These are phyloP conservation scores for Synanceia verrucosa DNA, from an alignment of 2,797 vertebrate species.

Conservation along the genomic window DNA sequence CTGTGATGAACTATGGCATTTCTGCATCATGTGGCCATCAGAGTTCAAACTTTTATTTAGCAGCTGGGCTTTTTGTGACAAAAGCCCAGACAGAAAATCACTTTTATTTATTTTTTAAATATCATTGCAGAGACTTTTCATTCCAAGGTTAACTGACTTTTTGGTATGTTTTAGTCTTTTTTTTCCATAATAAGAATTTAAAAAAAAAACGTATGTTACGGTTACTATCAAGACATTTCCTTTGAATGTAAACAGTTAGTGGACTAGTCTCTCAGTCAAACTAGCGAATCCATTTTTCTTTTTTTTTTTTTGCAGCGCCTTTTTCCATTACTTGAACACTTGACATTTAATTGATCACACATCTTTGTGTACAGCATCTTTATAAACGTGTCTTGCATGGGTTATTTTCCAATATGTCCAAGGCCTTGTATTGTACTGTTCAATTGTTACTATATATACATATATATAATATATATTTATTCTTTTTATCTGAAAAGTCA, in stretches of 20 bases:
- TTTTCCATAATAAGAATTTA: slow-evolving; percentile 11
- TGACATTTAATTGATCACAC: slow-evolving; percentile 56
- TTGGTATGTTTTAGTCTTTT: slow-evolving; percentile 22
- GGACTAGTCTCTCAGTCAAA: slow-evolving; percentile 43
- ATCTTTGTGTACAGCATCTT: slow-evolving; percentile 67
- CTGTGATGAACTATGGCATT: slow-evolving; percentile 30
- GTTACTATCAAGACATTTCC: slow-evolving; percentile 50
- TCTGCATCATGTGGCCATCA: slow-evolving; percentile 29
- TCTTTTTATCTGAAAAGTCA: slow-evolving; percentile 63
- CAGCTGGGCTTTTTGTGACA: slow-evolving; percentile 28
- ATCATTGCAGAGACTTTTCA: slow-evolving; percentile 33
- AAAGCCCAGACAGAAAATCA: slow-evolving; percentile 36
- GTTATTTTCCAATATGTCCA: slow-evolving; percentile 68
- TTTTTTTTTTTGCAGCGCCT: slow-evolving; percentile 14
- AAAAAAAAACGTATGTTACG: slow-evolving; percentile 27
- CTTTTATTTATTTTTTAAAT: slow-evolving; percentile 30
- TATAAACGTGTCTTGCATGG: slow-evolving; percentile 74
- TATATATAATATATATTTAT: too few species aligned
- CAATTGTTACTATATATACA: slow-evolving; percentile 64
- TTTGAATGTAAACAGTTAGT: slow-evolving; percentile 72
- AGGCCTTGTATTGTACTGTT: slow-evolving; percentile 75
- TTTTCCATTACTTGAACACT: slow-evolving; percentile 71
- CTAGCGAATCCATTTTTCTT: slow-evolving; percentile 19
- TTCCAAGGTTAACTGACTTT: slow-evolving; percentile 24
- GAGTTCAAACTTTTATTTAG: slow-evolving; percentile 31